A percentile compares a stretch with the other conserved stretches of the same genome.
These are phyloP conservation scores for Aleiodes sp. DNA, from an alignment of 1,140 invertebrate genomes.

Conservation along the genomic window DNA sequence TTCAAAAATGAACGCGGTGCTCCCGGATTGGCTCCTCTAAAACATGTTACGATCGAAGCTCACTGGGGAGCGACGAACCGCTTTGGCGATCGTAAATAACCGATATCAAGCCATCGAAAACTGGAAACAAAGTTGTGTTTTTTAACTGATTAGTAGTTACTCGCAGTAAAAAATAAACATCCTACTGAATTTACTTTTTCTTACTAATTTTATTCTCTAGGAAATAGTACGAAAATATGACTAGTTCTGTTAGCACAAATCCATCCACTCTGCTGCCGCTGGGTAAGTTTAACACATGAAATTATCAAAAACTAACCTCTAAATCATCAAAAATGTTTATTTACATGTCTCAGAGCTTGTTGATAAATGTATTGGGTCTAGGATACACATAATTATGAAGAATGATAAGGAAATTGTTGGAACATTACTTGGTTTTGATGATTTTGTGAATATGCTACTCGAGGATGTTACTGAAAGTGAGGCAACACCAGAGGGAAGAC, in stretches of 20 bases:
- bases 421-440: constrained; percentile 96
- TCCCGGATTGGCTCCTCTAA: too few relatives aligned
- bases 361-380: constrained; percentile 99
- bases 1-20: too few relatives aligned
- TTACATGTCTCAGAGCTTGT: constrained; percentile 82
- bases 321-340: constrained; percentile 36
- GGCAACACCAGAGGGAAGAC: constrained; percentile 93
- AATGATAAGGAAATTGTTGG: constrained; percentile 99
- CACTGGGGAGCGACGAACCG: too few relatives aligned
- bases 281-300: constrained; percentile 31
- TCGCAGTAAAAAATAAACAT: too few relatives aligned
- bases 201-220: too few relatives aligned
- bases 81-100: too few relatives aligned
- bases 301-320: constrained; percentile 55
- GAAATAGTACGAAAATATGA: too few relatives aligned
- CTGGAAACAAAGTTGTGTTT: too few relatives aligned
- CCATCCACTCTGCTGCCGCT: constrained; percentile 73
- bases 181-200: too few relatives aligned
- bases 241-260: constrained; percentile 67
- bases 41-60: too few relatives aligned
- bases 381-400: constrained; percentile 99
- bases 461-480: constrained; percentile 96
- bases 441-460: constrained; percentile 97
- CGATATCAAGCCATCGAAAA: too few relatives aligned
- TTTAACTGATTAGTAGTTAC: too few relatives aligned